Base-by-base conservation (phyloP, 2,113 vertebrate species). In the Myanophis thanlyinensis region DNA sequence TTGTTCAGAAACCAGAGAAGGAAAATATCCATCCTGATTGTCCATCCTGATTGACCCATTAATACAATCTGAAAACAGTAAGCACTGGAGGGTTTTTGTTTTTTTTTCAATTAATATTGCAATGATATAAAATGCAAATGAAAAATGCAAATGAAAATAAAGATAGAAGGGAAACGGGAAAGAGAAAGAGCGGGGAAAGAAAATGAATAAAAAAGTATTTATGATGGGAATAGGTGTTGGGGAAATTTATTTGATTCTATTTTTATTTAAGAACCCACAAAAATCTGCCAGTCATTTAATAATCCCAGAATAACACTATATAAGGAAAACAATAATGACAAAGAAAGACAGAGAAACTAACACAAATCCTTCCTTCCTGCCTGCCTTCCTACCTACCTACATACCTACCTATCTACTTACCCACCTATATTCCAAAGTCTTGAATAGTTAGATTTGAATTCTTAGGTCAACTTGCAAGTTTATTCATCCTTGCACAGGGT, bases 21-120 rank as follows among this genome's bases (percentile, higher is more conserved):
- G 40, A 54, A 80, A 49, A 1, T 1, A 0, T 0, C 59, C 10
- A 89, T 0, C 53, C 30, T 20, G 4, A 11, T 23, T 2, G 5
- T 0, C 59, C 10, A 89, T 0, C 53, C 30, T 20, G 4, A 11
- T 23, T 2, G 5, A 47, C 3, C 87, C 5, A 20, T 73, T 30
- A 92, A 23, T 9, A 67, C 88, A 73, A 73, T 53, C 25, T 4
- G 35, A 56, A 88, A 25, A 10, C 23, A 27, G 27, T 59, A 59
- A 27, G 25, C 25, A 27, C 25, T 59, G 27, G 54, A 56, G 54
- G 22, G 13, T 56, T 56, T 23, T 56, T 25, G 22, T 52, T 56
- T 56, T 23, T 56, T 25, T 56, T 25, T 56, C 3, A 56, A 59
- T 59, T 11, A 59, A 27, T 59, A 27, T 15, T 51, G 15, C 27